Conservation (phyloP, 53 echinoderm and acorn worm species). For the Glandiceps talaboti region DNA sequence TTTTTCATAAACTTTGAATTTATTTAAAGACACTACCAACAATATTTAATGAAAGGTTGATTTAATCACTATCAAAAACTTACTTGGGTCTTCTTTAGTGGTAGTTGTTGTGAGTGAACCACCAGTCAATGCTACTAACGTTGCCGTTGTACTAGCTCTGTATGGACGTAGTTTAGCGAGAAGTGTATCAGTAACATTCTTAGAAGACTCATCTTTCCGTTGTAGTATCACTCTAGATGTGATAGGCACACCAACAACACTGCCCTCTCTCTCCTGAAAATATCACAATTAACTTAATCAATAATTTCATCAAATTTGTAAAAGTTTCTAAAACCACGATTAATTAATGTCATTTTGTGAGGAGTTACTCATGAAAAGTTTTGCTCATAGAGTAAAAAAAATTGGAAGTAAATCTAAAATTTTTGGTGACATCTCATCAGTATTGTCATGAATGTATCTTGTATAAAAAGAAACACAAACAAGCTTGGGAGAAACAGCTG, state of each 20-base stretch:
- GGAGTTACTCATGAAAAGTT: too few relatives aligned
- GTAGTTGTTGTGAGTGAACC: constrained; percentile 11
- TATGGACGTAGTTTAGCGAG: constrained; percentile 46
- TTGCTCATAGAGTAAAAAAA: too few relatives aligned
- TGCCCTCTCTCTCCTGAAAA: constrained; percentile 28
- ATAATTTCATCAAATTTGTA: too few relatives aligned
- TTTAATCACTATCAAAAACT: constrained; percentile 11
- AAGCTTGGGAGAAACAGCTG: too few relatives aligned
- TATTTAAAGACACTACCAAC: too few relatives aligned
- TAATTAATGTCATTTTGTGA: too few relatives aligned
- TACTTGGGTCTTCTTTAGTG: constrained; percentile 55
- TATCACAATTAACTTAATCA: not conserved
- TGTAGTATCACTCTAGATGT: constrained; percentile 28
- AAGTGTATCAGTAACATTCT: constrained; percentile 45
- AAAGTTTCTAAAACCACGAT: too few relatives aligned
- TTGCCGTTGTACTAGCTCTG: constrained; percentile 36
- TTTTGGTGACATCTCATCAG: too few relatives aligned
- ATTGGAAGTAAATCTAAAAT: too few relatives aligned
- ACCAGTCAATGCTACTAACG: constrained; percentile 50
- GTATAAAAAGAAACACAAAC: too few relatives aligned
- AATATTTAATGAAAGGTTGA: not conserved
- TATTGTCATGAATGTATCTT: too few relatives aligned
- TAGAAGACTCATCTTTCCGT: constrained; percentile 39
- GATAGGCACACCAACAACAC: constrained; percentile 19
- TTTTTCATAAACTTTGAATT: not conserved